Percentiles rank a stretch among this genome's conserved stretches.
Evolutionary conservation across 2,888 invertebrate species (phyloP).

Genomic region (Andrena praecox): DNA sequence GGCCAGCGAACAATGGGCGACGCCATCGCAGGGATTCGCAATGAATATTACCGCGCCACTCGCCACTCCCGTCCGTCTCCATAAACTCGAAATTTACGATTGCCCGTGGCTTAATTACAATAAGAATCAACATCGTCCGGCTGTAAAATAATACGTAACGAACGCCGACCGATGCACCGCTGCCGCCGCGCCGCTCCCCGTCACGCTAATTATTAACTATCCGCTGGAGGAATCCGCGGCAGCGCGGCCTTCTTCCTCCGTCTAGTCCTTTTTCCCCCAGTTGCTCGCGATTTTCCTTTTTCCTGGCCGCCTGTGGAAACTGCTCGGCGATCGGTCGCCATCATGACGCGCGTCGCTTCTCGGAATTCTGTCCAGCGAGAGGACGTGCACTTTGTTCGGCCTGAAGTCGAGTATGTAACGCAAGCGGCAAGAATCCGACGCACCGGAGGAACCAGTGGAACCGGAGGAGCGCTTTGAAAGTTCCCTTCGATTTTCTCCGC

Average conservation of each 20-base stretch:
- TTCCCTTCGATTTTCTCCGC: too few species aligned
- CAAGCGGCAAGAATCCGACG: too few species aligned
- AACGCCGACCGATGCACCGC: slow-evolving; percentile 39
- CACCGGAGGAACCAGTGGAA: too few species aligned
- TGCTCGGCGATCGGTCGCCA: not conserved
- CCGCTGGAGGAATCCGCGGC: slow-evolving; percentile 33
- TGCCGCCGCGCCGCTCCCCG: slow-evolving; percentile 41
- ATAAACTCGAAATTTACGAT: slow-evolving; percentile 57
- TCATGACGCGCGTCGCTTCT: slow-evolving; percentile 1
- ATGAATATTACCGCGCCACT: slow-evolving; percentile 43
- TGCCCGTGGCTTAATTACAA: slow-evolving; percentile 50
- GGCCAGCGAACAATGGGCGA: slow-evolving; percentile 27
- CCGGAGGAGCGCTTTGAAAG: too few species aligned
- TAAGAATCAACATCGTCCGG: slow-evolving; percentile 55
- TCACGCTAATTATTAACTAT: slow-evolving; percentile 57
- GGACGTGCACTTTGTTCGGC: too few species aligned
- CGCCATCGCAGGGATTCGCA: slow-evolving; percentile 16
- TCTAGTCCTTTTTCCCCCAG: not conserved
- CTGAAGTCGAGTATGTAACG: too few species aligned
- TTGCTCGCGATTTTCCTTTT: slow-evolving; percentile 14
- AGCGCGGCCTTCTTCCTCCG: not conserved
- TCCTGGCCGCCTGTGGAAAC: not conserved
- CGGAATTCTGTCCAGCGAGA: too few species aligned
- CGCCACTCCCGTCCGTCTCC: slow-evolving; percentile 40
- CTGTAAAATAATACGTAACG: slow-evolving; percentile 56